A percentile compares a stretch with the other conserved stretches of the same genome.
These are phyloP conservation scores for Coregonus ussuriensis DNA, from an alignment of 2,797 vertebrate genomes.

Conservation along the genomic window DNA sequence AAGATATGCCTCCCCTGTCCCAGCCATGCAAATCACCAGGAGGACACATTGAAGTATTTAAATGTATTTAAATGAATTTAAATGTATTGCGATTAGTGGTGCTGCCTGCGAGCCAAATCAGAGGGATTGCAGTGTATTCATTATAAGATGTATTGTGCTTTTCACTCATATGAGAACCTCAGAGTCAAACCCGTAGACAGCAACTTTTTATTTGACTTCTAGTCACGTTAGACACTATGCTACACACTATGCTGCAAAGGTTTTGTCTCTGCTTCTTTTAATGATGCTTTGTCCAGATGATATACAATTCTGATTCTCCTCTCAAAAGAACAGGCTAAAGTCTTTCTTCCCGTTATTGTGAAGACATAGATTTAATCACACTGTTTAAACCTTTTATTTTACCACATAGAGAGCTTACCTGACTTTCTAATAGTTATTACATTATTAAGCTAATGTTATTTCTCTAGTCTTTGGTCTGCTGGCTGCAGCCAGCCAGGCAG, in stretches of 20 bases:
- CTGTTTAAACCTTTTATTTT: slow-evolving; percentile 16
- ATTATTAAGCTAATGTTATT: slow-evolving; percentile 14
- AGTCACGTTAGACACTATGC: slow-evolving; percentile 21
- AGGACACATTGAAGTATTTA: slow-evolving; percentile 61
- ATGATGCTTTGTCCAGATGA: background rate
- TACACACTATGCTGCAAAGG: background rate
- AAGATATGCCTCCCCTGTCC: slow-evolving; percentile 45
- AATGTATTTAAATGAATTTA: slow-evolving; percentile 74
- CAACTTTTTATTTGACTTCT: slow-evolving; percentile 28
- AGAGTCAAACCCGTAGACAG: slow-evolving; percentile 42
- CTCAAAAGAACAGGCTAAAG: background rate
- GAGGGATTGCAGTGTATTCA: slow-evolving; percentile 66
- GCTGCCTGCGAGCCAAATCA: slow-evolving; percentile 35
- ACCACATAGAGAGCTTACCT: slow-evolving; percentile 11
- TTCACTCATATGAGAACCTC: slow-evolving; percentile 36
- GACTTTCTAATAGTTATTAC: slow-evolving; percentile 21
- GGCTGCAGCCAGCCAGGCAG: slow-evolving; percentile 22
- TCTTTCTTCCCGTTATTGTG: background rate
- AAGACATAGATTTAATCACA: slow-evolving; percentile 1
- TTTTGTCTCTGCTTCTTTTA: background rate
- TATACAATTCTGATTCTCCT: slow-evolving; percentile 1
- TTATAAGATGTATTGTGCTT: slow-evolving; percentile 32
- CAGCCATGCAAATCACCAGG: slow-evolving; percentile 61
- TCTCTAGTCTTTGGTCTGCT: slow-evolving; percentile 19
- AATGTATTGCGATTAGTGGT: slow-evolving; percentile 71